Evolutionary conservation across 1,140 invertebrate species (phyloP).

Genomic region (Drosophila yakuba): DNA sequence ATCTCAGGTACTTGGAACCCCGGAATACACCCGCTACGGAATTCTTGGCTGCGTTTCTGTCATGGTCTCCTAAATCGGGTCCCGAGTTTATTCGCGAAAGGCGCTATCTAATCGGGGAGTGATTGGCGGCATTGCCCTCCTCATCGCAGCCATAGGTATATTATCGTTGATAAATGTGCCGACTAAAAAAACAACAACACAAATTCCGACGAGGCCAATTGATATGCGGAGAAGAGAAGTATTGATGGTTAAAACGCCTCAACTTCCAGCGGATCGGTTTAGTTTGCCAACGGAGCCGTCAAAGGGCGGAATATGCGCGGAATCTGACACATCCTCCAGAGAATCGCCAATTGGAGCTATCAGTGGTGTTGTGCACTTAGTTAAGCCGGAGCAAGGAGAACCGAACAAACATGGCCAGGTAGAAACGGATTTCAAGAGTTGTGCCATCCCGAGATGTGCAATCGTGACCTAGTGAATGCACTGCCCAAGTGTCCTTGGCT

Average conservation of each 20-base stretch:
- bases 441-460: not conserved
- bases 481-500: not conserved
- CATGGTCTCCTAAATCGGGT: slow-evolving; percentile 23
- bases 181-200: slow-evolving; percentile 18
- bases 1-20: slow-evolving; percentile 12
- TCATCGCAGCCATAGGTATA: slow-evolving; percentile 30
- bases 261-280: slow-evolving; percentile 60
- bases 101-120: slow-evolving; percentile 54
- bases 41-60: slow-evolving; percentile 24
- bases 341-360: not conserved
- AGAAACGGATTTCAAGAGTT: not conserved
- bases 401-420: slow-evolving; percentile 38
- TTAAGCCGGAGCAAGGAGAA: slow-evolving; percentile 22
- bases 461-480: slow-evolving; percentile 8
- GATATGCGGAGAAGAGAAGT: slow-evolving; percentile 49
- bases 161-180: slow-evolving; percentile 52
- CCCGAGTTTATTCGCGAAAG: slow-evolving; percentile 43
- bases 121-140: slow-evolving; percentile 41
- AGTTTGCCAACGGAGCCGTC: slow-evolving; percentile 66
- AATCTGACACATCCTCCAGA: slow-evolving; percentile 25
- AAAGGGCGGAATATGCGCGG: slow-evolving; percentile 66
- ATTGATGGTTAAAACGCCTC: slow-evolving; percentile 78
- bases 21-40: slow-evolving; percentile 2
- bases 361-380: slow-evolving; percentile 4
- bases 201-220: slow-evolving; percentile 32